phyloP scores from a whole-genome alignment of 2,113 vertebrate species.

The Excalfactoria chinensis region DNA sequence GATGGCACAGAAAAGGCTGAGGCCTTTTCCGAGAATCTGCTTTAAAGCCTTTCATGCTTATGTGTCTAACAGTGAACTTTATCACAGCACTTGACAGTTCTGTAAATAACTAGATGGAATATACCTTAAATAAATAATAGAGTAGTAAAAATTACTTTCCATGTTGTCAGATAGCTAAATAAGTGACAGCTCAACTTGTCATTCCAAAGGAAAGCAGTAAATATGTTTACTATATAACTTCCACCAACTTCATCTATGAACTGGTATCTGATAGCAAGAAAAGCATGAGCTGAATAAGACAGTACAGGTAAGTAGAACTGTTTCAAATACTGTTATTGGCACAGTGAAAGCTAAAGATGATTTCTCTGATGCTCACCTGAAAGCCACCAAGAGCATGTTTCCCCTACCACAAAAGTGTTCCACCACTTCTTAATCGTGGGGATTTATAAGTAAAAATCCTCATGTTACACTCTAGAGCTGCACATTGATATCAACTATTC shows the following conservation, averaged over 20 bases:
- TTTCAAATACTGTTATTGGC: too few relatives aligned
- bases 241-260: neutral
- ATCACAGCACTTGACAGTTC: neutral
- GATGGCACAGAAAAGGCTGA: neutral
- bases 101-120: neutral
- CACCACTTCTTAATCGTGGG: rapidly evolving
- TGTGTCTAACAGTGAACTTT: neutral
- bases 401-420: neutral
- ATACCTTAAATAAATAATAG: neutral
- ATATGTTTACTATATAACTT: neutral
- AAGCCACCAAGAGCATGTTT: neutral
- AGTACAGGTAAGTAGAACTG: too few relatives aligned
- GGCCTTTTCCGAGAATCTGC: neutral
- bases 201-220: neutral
- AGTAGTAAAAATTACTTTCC: neutral
- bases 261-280: neutral
- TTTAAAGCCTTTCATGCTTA: neutral
- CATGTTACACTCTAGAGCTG: neutral
- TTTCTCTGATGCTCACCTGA: neutral
- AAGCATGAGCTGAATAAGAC: too few relatives aligned
- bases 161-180: rapidly evolving
- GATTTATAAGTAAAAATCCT: neutral
- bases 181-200: neutral
- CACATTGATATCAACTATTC: neutral
- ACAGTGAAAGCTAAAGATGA: neutral